phyloP scores from a whole-genome alignment of 2,888 invertebrate species.

The Macrosoma leucophasiata region DNA sequence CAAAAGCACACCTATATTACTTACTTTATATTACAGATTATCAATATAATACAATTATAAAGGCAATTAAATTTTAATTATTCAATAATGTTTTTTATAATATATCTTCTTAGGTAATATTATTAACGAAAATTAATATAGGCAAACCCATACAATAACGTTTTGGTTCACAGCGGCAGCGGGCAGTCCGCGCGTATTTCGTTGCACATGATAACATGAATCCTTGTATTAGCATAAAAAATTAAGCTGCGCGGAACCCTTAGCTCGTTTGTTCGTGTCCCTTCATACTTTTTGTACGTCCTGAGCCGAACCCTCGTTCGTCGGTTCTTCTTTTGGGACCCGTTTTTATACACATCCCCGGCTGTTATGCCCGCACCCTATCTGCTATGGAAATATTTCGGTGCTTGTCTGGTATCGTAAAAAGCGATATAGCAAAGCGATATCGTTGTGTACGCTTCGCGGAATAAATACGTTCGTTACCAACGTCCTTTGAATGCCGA shows the following conservation, averaged over 20 bases:
- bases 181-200: constrained; percentile 17
- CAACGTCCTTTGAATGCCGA: too few relatives aligned
- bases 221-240: constrained; percentile 44
- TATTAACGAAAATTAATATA: constrained; percentile 3
- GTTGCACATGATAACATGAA: constrained; percentile 26
- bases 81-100: background rate
- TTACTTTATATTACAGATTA: background rate
- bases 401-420: too few relatives aligned
- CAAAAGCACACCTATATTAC: too few relatives aligned
- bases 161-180: constrained; percentile 9
- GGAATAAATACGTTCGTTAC: background rate
- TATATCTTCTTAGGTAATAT: constrained; percentile 1
- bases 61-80: background rate
- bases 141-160: constrained; percentile 4
- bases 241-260: constrained; percentile 48
- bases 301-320: constrained; percentile 32
- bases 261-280: constrained; percentile 37
- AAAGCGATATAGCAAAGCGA: background rate
- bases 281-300: constrained; percentile 56
- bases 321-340: constrained; percentile 30
- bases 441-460: background rate
- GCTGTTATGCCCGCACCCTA: constrained; percentile 19
- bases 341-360: constrained; percentile 30
- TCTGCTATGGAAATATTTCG: constrained; percentile 17
- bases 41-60: background rate